Evolutionary conservation across 2,888 invertebrate species (phyloP).

Genomic region (Sepiola atlantica): DNA sequence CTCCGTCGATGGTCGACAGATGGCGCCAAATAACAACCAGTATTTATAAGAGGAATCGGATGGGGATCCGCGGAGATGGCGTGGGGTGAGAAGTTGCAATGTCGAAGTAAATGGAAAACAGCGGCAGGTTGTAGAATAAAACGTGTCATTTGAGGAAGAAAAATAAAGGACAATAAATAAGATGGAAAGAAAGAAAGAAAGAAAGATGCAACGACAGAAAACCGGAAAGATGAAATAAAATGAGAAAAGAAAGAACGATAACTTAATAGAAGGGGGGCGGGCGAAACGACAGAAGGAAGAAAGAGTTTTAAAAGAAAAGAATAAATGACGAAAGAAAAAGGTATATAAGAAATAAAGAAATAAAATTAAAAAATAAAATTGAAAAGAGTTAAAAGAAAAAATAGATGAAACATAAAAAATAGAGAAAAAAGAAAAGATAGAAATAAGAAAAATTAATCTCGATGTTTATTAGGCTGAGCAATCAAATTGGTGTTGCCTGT

Average conservation of each 20-base stretch:
- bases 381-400: no score
- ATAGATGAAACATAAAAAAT: no score
- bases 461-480: no score
- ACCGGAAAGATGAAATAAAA: background rate
- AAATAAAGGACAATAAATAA: background rate
- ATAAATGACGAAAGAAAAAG: no score
- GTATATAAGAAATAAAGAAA: no score
- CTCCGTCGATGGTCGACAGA: background rate
- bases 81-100: background rate
- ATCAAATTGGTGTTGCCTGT: no score
- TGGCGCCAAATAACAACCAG: constrained; percentile 21
- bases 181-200: background rate
- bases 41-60: constrained; percentile 9
- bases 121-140: background rate
- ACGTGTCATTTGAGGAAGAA: background rate
- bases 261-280: no score
- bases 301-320: no score
- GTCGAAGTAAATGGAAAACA: background rate
- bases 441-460: no score
- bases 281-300: background rate
- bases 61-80: background rate
- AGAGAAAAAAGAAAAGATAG: no score
- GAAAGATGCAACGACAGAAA: background rate
- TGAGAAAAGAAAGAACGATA: background rate
- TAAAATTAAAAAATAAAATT: no score